Conservation (phyloP, 2,797 vertebrate species). For the Prunella strophiata region DNA sequence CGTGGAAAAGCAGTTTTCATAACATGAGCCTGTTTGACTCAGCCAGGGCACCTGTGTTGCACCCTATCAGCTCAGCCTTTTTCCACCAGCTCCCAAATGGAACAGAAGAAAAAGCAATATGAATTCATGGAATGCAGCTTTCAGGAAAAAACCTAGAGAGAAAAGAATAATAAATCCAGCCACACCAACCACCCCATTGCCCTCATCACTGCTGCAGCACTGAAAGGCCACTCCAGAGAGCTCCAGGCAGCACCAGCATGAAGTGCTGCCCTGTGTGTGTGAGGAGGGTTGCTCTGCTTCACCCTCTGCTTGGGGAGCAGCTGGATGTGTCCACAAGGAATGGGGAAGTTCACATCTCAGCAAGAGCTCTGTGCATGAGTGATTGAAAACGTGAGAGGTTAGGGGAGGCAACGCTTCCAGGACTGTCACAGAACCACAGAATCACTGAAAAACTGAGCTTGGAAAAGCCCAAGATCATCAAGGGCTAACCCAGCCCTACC, state of each 20-base stretch:
- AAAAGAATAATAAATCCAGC: not conserved
- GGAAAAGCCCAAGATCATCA: not conserved
- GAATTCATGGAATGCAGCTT: not conserved
- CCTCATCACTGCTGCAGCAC: not conserved
- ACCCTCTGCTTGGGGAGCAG: not conserved
- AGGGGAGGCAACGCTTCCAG: not conserved
- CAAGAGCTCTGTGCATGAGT: not conserved
- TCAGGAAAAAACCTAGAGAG: not conserved
- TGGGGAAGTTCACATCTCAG: not conserved
- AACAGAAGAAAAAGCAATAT: not conserved
- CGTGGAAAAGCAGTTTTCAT: not conserved
- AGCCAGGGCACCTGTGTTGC: not conserved
- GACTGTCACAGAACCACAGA: too few relatives aligned
- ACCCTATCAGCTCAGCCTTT: not conserved
- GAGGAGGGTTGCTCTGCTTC: not conserved
- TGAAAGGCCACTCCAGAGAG: not conserved
- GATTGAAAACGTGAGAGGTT: not conserved
- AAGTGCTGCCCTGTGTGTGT: not conserved
- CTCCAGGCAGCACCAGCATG: not conserved
- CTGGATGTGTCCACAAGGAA: not conserved
- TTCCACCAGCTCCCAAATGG: not conserved
- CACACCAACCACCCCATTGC: accelerated
- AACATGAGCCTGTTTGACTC: not conserved
- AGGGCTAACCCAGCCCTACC: not conserved
- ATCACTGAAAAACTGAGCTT: not conserved